These are phyloP conservation scores for Drosophila pachea DNA, from an alignment of 1,140 invertebrate genomes.

Conservation along the genomic window DNA sequence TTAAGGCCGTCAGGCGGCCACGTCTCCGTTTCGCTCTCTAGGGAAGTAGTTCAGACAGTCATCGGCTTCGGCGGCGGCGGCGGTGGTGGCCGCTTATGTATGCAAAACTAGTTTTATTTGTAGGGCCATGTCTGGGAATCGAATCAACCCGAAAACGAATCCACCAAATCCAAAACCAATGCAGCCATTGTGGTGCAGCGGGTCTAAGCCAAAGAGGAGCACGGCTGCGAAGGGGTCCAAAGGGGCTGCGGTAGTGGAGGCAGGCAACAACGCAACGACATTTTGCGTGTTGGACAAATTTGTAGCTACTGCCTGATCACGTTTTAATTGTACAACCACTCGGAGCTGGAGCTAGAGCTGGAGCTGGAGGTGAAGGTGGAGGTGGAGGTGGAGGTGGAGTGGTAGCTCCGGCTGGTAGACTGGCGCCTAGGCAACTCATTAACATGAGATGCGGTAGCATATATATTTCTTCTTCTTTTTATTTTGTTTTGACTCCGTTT, in stretches of 20 bases:
- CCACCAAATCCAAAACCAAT: slow-evolving; percentile 59
- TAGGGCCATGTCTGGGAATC: slow-evolving; percentile 75
- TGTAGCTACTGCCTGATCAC: slow-evolving; percentile 75
- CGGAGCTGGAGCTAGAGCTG: slow-evolving; percentile 43
- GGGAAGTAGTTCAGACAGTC: slow-evolving; percentile 71
- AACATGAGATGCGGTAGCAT: slow-evolving; percentile 52
- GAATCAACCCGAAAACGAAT: slow-evolving; percentile 50
- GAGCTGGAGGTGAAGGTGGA: too few species aligned
- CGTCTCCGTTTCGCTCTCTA: slow-evolving; percentile 29
- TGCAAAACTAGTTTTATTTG: slow-evolving; percentile 76
- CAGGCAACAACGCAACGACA: slow-evolving; percentile 58
- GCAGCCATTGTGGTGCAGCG: slow-evolving; percentile 47
- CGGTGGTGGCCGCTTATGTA: slow-evolving; percentile 60
- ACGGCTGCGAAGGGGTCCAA: neutral
- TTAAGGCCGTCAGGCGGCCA: slow-evolving; percentile 27
- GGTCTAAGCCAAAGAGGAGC: too few species aligned
- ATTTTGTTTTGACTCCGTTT: slow-evolving; percentile 10
- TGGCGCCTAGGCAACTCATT: slow-evolving; percentile 73
- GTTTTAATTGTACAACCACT: slow-evolving; percentile 75
- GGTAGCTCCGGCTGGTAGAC: slow-evolving; percentile 60
- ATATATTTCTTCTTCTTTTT: slow-evolving; percentile 6
- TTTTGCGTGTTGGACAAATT: slow-evolving; percentile 77
- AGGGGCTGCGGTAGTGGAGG: neutral
- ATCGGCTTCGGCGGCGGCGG: slow-evolving; percentile 5
- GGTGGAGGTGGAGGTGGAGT: too few species aligned